Evolutionary conservation across 2,113 vertebrate species (phyloP), one percentile per base, ranked within the genome.

Genomic region (Ranitomeya variabilis): DNA sequence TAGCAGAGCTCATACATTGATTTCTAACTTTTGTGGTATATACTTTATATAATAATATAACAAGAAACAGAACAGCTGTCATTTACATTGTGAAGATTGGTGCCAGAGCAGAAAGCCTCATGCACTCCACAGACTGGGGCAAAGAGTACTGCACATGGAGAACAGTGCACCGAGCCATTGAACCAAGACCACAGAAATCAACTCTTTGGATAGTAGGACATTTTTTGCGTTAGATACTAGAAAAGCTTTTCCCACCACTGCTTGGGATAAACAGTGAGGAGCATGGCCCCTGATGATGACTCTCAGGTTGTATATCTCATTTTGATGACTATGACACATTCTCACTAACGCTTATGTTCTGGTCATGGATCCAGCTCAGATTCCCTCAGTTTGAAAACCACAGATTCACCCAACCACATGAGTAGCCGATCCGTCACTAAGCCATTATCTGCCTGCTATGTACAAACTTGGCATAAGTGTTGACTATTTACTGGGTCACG

Each of bases 401-500:
- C 19, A 79, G 51, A 79, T 52, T 55, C 21, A 79, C 77, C 52
- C 52, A 21, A 54, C 51, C 51, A n/a, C 51, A 57, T 79, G 77
- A 79, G 77, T 16, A 79, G 51, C 52, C 52, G n/a, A 57, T 79
- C 77, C 19, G 77, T 79, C 77, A 57, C 52, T 57, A 57, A 79
- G 12, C 52, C 60, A 11, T 85, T 80, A 82, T 85, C 84, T 60
- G 12, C 77, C 19, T 86, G 62, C 55, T 87, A 90, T 90, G 91
- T 88, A 90, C 92, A 92, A 93, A 93, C 92, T 93, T 94, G 92
- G 92, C 92, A 92, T 87, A 87, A 90, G 90, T 83, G 88, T 0
- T 85, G 69, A 91, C 67, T 92, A 89, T 89, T 82, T 88, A 12
- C 87, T 91, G 92, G 91, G 79, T 78, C 90, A 86, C 84, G 90